Conservation (phyloP, 2,888 invertebrate species). For the Nebria brevicollis region DNA sequence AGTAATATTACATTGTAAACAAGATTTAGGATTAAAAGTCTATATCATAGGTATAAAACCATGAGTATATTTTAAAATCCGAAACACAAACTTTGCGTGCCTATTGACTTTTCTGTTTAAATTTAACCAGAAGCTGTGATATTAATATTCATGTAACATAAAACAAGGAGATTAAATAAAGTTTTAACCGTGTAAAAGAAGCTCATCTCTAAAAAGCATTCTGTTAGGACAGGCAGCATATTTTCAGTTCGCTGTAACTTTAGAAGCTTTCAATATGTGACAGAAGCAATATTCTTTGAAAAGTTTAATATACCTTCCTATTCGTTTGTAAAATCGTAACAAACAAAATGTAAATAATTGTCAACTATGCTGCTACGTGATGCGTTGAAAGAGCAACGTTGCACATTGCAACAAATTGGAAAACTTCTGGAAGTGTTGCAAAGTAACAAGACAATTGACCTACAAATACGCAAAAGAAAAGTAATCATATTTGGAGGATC, state of each 20-base stretch:
- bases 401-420: no score
- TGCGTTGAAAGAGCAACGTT: neutral
- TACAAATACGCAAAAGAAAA: no score
- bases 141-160: slow-evolving; percentile 44
- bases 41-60: neutral
- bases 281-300: neutral
- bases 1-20: neutral
- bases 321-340: neutral
- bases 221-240: neutral
- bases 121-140: slow-evolving; percentile 31
- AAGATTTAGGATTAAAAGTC: neutral
- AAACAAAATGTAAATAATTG: neutral
- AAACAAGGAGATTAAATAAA: slow-evolving; percentile 37
- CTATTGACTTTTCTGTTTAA: slow-evolving; percentile 40
- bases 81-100: slow-evolving; percentile 25
- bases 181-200: slow-evolving; percentile 32
- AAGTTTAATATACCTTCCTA: neutral
- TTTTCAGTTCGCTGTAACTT: slow-evolving; percentile 10
- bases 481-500: no score
- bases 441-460: no score
- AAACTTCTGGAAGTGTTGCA: no score
- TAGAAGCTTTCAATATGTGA: slow-evolving; percentile 22
- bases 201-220: neutral
- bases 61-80: slow-evolving; percentile 17
- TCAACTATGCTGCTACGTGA: neutral